Evolutionary conservation across 2,113 vertebrate species (phyloP).

Genomic region (Coregonus clupeaformis): DNA sequence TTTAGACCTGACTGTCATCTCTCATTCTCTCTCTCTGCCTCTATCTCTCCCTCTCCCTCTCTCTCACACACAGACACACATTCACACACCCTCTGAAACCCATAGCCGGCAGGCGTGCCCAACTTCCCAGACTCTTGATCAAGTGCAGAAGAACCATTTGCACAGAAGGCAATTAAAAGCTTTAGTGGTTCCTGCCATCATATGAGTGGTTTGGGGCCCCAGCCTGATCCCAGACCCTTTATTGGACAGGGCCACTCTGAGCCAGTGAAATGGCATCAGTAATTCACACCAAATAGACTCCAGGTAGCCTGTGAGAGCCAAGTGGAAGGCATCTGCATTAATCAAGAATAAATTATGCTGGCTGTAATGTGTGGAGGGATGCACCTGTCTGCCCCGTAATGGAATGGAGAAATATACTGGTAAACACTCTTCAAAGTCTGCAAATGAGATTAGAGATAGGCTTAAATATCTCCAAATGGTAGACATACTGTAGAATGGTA

Average conservation of each 20-base stretch:
- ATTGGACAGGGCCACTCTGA: conserved; percentile 85
- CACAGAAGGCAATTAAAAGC: conserved; percentile 99
- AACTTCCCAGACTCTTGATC: conserved; percentile 75
- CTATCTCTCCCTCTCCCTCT: not conserved
- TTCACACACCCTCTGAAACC: no score
- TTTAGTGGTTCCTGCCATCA: conserved; percentile 97
- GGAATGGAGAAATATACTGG: no score
- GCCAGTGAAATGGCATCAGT: conserved; percentile 88
- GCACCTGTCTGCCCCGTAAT: no score
- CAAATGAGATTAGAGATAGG: no score
- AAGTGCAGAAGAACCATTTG: conserved; percentile 82
- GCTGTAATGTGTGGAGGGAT: no score
- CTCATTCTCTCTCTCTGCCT: not conserved
- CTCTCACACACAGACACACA: conserved; percentile 26
- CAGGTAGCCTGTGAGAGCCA: conserved; percentile 76
- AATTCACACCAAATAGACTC: conserved; percentile 91
- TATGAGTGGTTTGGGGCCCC: conserved; percentile 93
- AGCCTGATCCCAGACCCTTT: conserved; percentile 83
- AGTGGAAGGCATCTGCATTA: not conserved
- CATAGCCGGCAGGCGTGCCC: conserved; percentile 50
- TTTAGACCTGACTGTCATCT: no score
- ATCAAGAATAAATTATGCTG: no score
- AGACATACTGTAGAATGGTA: no score
- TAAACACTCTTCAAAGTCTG: no score
- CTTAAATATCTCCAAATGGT: no score